Percentiles rank a stretch among this genome's conserved stretches.
These are phyloP conservation scores for Marcusenius ussheri DNA, from an alignment of 2,113 vertebrate genomes.

Conservation along the genomic window DNA sequence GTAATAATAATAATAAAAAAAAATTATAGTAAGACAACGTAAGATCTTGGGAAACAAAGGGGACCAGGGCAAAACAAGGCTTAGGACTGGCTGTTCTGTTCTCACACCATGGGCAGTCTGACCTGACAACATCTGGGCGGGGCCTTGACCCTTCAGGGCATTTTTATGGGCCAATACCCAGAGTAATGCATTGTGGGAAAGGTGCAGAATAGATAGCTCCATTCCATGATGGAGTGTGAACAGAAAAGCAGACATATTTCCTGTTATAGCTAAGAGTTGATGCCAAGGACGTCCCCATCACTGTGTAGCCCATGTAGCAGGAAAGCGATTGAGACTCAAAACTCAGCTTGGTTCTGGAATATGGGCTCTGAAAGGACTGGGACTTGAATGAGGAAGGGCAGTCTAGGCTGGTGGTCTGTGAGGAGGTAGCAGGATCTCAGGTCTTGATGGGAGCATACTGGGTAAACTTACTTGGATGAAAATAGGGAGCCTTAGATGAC, in stretches of 20 bases:
- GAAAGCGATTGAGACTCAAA: not conserved
- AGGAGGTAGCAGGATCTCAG: not conserved
- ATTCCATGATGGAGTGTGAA: not conserved
- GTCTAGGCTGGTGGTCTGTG: not conserved
- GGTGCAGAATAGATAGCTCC: not conserved
- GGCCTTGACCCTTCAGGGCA: not conserved
- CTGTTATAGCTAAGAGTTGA: not conserved
- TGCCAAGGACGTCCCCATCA: not conserved
- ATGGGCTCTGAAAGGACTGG: not conserved
- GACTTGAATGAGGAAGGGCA: not conserved
- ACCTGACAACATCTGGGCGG: not conserved
- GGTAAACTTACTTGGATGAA: constrained; percentile 78
- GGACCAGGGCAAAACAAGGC: not conserved
- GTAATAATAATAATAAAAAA: not conserved
- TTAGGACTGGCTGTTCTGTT: not conserved
- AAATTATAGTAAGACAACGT: not conserved
- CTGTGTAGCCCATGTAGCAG: not conserved
- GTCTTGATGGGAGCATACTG: not conserved
- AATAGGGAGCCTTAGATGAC: not conserved
- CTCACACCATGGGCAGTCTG: not conserved
- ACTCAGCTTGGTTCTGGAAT: not conserved
- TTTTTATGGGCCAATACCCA: not conserved
- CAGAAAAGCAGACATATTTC: not conserved
- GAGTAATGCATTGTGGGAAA: not conserved
- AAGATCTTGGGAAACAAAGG: not conserved